Conservation (phyloP, 2,888 invertebrate species). For the Caenorhabditis uteleia region DNA sequence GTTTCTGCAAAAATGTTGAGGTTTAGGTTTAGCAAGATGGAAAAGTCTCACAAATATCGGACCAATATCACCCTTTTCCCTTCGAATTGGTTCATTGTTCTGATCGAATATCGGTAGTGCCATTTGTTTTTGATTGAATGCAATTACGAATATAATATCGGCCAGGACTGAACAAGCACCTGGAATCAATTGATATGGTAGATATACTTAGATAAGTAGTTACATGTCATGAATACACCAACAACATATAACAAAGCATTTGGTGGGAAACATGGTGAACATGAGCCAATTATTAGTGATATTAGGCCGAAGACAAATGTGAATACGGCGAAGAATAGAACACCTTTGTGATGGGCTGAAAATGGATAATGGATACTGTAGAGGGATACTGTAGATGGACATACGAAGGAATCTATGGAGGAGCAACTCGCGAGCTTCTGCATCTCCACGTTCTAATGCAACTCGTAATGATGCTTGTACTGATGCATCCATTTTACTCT, state of each 20-base stretch:
- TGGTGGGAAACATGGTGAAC: constrained; percentile 58
- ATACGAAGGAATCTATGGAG: constrained; percentile 55
- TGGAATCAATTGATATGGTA: too few species aligned
- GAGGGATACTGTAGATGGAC: constrained; percentile 3
- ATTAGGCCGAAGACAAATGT: constrained; percentile 54
- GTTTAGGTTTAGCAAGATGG: constrained; percentile 2
- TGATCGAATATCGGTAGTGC: constrained; percentile 2
- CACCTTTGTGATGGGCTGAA: constrained; percentile 60
- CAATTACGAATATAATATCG: constrained; percentile 49
- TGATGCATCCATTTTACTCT: constrained; percentile 49
- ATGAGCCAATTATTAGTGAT: constrained; percentile 46
- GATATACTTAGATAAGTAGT: constrained; percentile 5
- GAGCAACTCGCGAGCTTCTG: constrained; percentile 36
- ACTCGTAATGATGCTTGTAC: constrained; percentile 35
- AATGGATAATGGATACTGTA: background rate
- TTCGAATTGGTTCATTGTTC: constrained; percentile 1
- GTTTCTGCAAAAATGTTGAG: constrained; percentile 26
- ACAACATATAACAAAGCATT: constrained; percentile 55
- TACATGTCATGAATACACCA: constrained; percentile 55
- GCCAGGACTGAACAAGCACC: constrained; percentile 51
- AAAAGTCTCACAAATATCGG: constrained; percentile 14
- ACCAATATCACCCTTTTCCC: constrained; percentile 14
- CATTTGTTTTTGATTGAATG: constrained; percentile 34
- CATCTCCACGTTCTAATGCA: constrained; percentile 45
- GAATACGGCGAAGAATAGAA: constrained; percentile 57